Evolutionary conservation across 1,140 invertebrate species (phyloP).

Genomic region (Helicorthomorpha holstii): DNA sequence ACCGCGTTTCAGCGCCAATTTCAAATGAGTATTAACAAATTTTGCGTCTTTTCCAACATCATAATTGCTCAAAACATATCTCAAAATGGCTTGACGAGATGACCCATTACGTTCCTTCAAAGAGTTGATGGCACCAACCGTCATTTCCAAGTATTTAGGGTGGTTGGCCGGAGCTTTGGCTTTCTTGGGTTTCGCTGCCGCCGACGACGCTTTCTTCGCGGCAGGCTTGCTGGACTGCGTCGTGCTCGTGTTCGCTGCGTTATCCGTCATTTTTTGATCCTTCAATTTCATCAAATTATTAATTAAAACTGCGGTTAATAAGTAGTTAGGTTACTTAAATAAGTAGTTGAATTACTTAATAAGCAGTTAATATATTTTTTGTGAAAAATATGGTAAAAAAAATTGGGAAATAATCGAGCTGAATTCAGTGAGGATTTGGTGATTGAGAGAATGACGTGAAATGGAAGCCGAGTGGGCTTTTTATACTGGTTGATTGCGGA

Average conservation of each 20-base stretch:
- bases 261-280: not conserved
- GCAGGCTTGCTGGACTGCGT: not conserved
- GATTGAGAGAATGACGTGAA: not conserved
- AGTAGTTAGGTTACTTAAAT: not conserved
- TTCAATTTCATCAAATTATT: not conserved
- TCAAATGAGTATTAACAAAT: constrained; percentile 13
- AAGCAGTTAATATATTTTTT: not conserved
- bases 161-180: constrained; percentile 12
- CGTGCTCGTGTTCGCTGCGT: not conserved
- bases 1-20: constrained; percentile 14
- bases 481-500: constrained; percentile 4
- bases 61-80: constrained; percentile 15
- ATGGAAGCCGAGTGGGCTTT: not conserved
- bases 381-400: not conserved
- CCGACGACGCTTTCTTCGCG: not conserved
- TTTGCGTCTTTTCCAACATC: constrained; percentile 14
- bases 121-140: constrained; percentile 13
- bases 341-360: not conserved
- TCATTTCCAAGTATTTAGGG: constrained; percentile 17
- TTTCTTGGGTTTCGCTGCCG: constrained; percentile 2
- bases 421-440: too few relatives aligned
- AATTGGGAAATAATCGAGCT: too few relatives aligned
- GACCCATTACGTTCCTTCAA: constrained; percentile 16
- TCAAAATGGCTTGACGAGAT: constrained; percentile 15
- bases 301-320: not conserved